Base-by-base conservation (phyloP, 1,140 invertebrate species). In the Aphelinus atriplicis region DNA sequence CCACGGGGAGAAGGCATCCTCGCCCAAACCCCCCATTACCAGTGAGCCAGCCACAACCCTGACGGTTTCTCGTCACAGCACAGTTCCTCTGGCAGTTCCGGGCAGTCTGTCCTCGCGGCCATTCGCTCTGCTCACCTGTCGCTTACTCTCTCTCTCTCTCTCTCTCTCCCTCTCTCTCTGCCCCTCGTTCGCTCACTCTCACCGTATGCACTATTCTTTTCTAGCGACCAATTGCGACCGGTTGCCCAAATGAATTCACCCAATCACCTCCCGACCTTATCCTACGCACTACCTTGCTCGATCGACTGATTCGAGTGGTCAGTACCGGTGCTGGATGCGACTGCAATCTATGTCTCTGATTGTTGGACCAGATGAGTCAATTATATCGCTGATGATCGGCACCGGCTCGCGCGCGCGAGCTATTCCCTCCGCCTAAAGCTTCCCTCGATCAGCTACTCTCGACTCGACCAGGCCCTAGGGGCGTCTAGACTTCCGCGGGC, bases 1-100 rank as follows among this genome's bases (percentile, higher is more conserved):
- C 77, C 78, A 85, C 83, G 84, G 82, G 83, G 84, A 87, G 81
- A 86, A 88, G 83, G 85, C 86, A 88, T 87, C 83, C 84, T 87
- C 85, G 85, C 84, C 85, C 81, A 86, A 87, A 84, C 81, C 84
- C 85, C 84, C 84, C 86, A 87, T 88, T 86, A 87, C 85, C 85
- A 86, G 81, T 78, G 78, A 78, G 75, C 83, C 80, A 80, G 79
- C 78, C 78, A 78, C 78, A 78, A 76, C 79, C 81, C 81, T 80
- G 77, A 53, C 9, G 82, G 80, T 80, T 82, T 77, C 76, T 69
- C 80, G 77, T 77, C 78, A 81, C 79, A 80, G 78, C 77, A 75
- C 73, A 73, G 71, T 77, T 4, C 45, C 57, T 68, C 78, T 65
- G 73, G 78, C 78, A 71, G 58, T 73, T 74, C 73, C 79, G 46